A percentile compares a stretch with the other conserved stretches of the same genome.
These are phyloP conservation scores for Dicranocentrus wangi DNA, from an alignment of 2,888 invertebrate genomes.

Conservation along the genomic window DNA sequence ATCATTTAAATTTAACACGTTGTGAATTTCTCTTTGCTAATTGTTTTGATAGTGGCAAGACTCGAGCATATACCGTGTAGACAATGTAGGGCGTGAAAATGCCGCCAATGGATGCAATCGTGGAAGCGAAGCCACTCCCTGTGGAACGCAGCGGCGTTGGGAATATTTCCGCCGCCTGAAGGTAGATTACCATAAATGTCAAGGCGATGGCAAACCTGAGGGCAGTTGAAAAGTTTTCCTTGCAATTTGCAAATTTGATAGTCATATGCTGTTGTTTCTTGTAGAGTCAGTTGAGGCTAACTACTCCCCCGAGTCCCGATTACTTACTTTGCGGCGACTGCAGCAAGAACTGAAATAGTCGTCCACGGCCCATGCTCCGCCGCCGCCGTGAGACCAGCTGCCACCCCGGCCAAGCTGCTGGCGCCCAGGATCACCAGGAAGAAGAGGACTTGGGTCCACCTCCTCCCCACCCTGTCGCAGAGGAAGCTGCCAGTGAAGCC, in stretches of 20 bases:
- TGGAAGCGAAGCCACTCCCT: slow-evolving; percentile 79
- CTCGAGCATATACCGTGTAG: too few species aligned
- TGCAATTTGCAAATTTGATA: not conserved
- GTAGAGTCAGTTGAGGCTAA: too few species aligned
- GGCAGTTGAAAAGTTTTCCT: slow-evolving; percentile 73
- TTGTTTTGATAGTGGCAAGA: too few species aligned
- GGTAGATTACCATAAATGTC: slow-evolving; percentile 79
- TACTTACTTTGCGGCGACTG: slow-evolving; percentile 58
- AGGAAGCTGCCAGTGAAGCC: slow-evolving; percentile 74
- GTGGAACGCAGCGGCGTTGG: slow-evolving; percentile 81
- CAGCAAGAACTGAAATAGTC: slow-evolving; percentile 49
- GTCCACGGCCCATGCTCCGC: not conserved
- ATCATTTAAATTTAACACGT: too few species aligned
- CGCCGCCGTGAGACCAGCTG: too few species aligned
- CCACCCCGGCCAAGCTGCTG: slow-evolving; percentile 62
- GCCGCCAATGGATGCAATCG: slow-evolving; percentile 78
- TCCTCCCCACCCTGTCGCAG: slow-evolving; percentile 78
- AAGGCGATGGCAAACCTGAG: slow-evolving; percentile 75
- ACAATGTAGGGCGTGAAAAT: slow-evolving; percentile 80
- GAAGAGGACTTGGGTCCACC: slow-evolving; percentile 74
- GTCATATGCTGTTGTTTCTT: not conserved
- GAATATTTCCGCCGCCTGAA: slow-evolving; percentile 81
- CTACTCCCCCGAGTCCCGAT: not conserved
- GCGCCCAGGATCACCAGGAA: slow-evolving; percentile 73
- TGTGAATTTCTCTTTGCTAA: too few species aligned